phyloP scores from a whole-genome alignment of 2,888 invertebrate species.

The Agrochola lychnidis region DNA sequence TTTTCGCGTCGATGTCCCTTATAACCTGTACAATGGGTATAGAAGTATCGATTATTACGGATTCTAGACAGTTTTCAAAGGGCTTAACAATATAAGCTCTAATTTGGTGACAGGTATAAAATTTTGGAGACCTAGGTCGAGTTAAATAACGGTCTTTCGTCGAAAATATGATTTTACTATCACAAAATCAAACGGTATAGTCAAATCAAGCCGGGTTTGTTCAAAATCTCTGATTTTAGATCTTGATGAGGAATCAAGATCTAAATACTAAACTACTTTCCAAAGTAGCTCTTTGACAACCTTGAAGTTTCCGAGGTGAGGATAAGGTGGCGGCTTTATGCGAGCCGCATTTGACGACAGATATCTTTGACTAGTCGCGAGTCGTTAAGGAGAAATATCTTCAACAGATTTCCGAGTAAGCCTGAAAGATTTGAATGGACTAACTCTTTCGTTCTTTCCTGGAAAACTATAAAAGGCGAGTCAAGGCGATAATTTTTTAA shows the following conservation, averaged over 20 bases:
- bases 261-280: conserved; percentile 25
- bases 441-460: not conserved
- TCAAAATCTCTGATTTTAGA: conserved; percentile 18
- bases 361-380: not conserved
- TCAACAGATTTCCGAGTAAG: not conserved
- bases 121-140: not conserved
- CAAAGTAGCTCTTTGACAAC: conserved; percentile 5
- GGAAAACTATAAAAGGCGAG: not conserved
- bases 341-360: conserved; percentile 17
- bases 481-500: not conserved
- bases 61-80: not conserved
- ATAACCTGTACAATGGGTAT: too few relatives aligned
- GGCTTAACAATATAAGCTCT: not conserved
- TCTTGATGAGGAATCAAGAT: not conserved
- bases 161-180: not conserved
- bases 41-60: not conserved
- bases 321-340: conserved; percentile 18
- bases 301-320: conserved; percentile 22
- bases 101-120: not conserved
- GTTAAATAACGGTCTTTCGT: not conserved
- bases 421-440: not conserved
- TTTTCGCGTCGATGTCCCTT: too few relatives aligned
- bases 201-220: conserved; percentile 8
- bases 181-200: conserved; percentile 15
- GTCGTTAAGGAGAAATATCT: conserved; percentile 1